A percentile compares a stretch with the other conserved stretches of the same genome.
These are phyloP conservation scores for Holacanthella duospinosa DNA, from an alignment of 2,888 invertebrate genomes.

Conservation along the genomic window DNA sequence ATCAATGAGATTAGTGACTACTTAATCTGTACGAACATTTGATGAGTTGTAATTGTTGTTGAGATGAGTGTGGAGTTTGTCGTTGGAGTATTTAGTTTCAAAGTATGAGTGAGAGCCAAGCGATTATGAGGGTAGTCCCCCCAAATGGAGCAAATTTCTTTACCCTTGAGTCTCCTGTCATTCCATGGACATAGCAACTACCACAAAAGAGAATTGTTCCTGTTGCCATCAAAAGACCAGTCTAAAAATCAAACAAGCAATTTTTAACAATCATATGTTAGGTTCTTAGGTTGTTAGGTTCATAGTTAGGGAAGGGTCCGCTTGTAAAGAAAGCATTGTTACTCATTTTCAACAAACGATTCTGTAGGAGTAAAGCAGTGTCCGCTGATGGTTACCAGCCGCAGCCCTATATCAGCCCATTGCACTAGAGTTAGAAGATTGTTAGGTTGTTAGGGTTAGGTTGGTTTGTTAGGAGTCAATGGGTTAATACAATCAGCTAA, in stretches of 20 bases:
- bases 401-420: too few species aligned
- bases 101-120: constrained; percentile 32
- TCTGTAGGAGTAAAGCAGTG: background rate
- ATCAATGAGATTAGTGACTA: background rate
- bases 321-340: background rate
- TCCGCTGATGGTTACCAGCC: too few species aligned
- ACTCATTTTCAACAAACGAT: background rate
- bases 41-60: background rate
- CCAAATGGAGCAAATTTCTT: constrained; percentile 33
- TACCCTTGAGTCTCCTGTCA: constrained; percentile 29
- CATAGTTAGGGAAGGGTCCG: too few species aligned
- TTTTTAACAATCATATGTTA: background rate
- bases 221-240: constrained; percentile 28
- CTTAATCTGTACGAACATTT: background rate
- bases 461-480: too few species aligned
- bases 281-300: too few species aligned
- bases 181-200: constrained; percentile 26
- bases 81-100: background rate
- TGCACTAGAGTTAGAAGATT: too few species aligned
- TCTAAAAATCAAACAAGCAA: constrained; percentile 19
- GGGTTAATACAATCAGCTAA: too few species aligned
- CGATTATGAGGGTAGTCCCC: constrained; percentile 33
- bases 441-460: too few species aligned
- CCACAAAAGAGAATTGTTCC: constrained; percentile 31
- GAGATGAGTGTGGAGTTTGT: background rate